These are phyloP conservation scores for Peromyscus melanophrys DNA, from an alignment of 2,797 vertebrate species.

Conservation along the genomic window DNA sequence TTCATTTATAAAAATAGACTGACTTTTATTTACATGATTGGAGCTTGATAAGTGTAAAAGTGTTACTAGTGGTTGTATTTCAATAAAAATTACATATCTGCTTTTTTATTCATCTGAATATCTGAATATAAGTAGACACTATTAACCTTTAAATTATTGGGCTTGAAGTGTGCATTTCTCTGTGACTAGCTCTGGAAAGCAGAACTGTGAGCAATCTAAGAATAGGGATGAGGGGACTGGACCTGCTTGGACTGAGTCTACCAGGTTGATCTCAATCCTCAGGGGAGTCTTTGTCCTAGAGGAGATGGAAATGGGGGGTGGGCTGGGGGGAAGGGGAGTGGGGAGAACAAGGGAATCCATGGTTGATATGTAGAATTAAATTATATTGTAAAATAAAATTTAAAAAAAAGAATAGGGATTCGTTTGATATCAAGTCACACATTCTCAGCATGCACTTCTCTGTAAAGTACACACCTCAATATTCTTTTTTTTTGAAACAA, in stretches of 20 bases:
- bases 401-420: not conserved
- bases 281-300: too few relatives aligned
- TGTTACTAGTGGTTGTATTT: constrained; percentile 10
- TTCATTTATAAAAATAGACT: not conserved
- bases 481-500: too few relatives aligned
- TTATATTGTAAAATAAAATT: too few relatives aligned
- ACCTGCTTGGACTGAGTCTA: too few relatives aligned
- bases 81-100: not conserved
- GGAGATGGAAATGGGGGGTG: too few relatives aligned
- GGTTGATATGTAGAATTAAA: too few relatives aligned
- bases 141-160: not conserved
- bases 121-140: not conserved
- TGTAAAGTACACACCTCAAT: not conserved
- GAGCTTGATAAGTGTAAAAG: not conserved
- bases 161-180: not conserved
- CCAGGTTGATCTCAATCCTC: too few relatives aligned
- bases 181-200: not conserved
- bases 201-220: not conserved
- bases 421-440: not conserved
- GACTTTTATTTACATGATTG: not conserved
- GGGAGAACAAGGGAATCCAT: too few relatives aligned
- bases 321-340: too few relatives aligned
- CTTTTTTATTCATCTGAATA: not conserved
- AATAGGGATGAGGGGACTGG: not conserved
- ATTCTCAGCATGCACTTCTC: not conserved